Evolutionary conservation across 2,888 invertebrate genomes (phyloP), one percentile per base, ranked within the genome.

Genomic region (Oxyteleia sp.): DNA sequence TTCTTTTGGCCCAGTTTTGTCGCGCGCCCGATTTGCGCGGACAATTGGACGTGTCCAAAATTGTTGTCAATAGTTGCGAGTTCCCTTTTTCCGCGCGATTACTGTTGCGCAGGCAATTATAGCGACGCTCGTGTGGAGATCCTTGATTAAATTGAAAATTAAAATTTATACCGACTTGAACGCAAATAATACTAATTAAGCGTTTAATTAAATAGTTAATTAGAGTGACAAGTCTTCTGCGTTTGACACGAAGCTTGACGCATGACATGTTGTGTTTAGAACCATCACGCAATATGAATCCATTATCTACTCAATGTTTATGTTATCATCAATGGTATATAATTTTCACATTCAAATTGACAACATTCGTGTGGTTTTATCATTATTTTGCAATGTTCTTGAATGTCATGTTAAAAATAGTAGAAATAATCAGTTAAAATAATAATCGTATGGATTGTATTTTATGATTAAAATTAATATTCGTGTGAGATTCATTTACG

Each of bases 181-280:
- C 10, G 2, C 11, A 15, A 41, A 41, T 23, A 4, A 29, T 61
- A 8, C 26, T 61, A 61, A 61, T 61, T n/a, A 61, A 57, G 38
- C 35, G n/a, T 61, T 61, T 61, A 61, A 61, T 61, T 45, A 29
- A 61, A 45, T 16, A 61, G 38, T 61, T 11, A 38, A 38, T 57
- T 57, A 38, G 20, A 20, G 38, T 57, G 55, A 57, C 38, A 38
- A 57, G 38, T 38, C 18, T 38, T 35, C 55, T 57, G 55, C 55
- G 16, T 35, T 57, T 57, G 55, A 57, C 55, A 11, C 41, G 41
- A 55, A 15, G 16, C 32, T 38, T 38, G 55, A 57, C 15, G 55
- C n/a, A 20, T 57, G 55, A 57, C 55, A 38, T 38, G 55, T 43
- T 43, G 43, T 57, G 38, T 35, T 55, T 57, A 57, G 35, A 38